Conservation (phyloP, 2,797 vertebrate species). For the Neoniphon sammara region DNA sequence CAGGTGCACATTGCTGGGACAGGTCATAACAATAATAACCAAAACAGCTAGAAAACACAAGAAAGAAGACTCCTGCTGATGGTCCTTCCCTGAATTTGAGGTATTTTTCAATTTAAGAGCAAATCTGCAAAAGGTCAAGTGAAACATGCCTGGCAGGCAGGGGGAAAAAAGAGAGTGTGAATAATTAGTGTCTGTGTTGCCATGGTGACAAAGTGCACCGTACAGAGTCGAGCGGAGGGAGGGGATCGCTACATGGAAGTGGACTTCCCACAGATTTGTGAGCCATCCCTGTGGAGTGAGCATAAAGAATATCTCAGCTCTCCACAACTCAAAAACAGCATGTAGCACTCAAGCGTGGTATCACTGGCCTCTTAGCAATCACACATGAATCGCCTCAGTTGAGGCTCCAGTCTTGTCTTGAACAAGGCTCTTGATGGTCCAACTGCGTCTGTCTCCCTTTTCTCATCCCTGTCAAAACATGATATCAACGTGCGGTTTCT, state of each 20-base stretch:
- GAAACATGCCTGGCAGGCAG: slow-evolving; percentile 77
- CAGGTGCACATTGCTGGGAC: slow-evolving; percentile 33
- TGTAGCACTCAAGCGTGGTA: slow-evolving; percentile 59
- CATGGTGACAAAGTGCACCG: slow-evolving; percentile 82
- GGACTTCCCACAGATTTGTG: slow-evolving; percentile 77
- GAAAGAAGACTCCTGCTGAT: slow-evolving; percentile 61
- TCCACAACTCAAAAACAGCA: slow-evolving; percentile 65
- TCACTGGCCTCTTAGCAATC: slow-evolving; percentile 46
- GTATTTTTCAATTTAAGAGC: slow-evolving; percentile 73
- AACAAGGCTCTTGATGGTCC: slow-evolving; percentile 49
- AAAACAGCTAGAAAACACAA: slow-evolving; percentile 34
- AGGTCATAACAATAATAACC: slow-evolving; percentile 31
- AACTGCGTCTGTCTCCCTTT: slow-evolving; percentile 27
- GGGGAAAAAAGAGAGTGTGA: slow-evolving; percentile 72
- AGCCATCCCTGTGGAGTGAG: slow-evolving; percentile 62
- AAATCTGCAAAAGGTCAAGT: slow-evolving; percentile 84
- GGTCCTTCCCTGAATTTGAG: slow-evolving; percentile 69
- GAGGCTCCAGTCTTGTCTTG: slow-evolving; percentile 32
- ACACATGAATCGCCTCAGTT: slow-evolving; percentile 37
- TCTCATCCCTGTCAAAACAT: slow-evolving; percentile 1
- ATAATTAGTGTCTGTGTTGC: slow-evolving; percentile 84
- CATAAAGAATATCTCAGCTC: slow-evolving; percentile 61
- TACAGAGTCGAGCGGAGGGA: slow-evolving; percentile 68
- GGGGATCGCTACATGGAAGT: slow-evolving; percentile 59
- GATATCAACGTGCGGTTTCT: slow-evolving; percentile 23